phyloP scores from a whole-genome alignment of 2,797 vertebrate genomes.

The Eurystomus glaucurus region DNA sequence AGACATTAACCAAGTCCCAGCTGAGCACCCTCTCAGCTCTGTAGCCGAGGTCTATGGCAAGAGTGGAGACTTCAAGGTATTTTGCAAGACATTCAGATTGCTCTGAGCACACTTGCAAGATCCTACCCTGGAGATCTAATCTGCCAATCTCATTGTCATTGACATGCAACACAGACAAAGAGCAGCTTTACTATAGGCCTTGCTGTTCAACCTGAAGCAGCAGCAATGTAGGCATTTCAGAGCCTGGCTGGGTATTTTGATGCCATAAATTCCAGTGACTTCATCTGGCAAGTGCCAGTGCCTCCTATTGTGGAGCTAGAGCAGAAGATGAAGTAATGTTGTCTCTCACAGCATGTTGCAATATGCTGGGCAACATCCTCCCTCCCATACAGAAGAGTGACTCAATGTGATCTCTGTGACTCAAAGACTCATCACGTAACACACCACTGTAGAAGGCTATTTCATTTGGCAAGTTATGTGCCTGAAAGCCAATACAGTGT shows the following conservation, averaged over 20 bases:
- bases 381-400: background rate
- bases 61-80: background rate
- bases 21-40: conserved; percentile 24
- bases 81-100: background rate
- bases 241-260: background rate
- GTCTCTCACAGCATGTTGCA: accelerated
- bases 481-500: background rate
- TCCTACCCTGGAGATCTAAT: background rate
- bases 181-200: background rate
- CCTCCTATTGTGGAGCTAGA: background rate
- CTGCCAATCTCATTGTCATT: background rate
- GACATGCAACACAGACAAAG: background rate
- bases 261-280: background rate
- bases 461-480: background rate
- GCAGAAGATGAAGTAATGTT: background rate
- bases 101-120: background rate
- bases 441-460: background rate
- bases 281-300: accelerated
- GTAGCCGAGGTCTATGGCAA: background rate
- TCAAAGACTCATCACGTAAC: background rate
- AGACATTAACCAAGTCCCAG: conserved; percentile 32
- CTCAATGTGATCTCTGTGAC: background rate
- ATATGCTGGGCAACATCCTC: background rate
- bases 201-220: background rate
- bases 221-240: background rate